A percentile compares a stretch with the other conserved stretches of the same genome.
Evolutionary conservation across 1,140 invertebrate genomes (phyloP).

Genomic region (Cepaea nemoralis): DNA sequence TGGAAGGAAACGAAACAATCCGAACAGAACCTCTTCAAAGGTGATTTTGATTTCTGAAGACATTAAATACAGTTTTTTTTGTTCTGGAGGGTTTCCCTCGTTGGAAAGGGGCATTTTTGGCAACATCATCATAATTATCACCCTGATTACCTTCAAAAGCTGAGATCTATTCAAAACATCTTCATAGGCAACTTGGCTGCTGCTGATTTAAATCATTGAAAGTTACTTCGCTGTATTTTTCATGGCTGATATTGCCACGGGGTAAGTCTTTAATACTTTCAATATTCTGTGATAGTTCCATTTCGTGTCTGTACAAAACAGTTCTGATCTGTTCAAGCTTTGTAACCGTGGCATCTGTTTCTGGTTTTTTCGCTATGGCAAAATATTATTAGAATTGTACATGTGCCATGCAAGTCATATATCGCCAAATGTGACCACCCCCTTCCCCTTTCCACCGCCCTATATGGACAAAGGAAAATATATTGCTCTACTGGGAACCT

Average conservation of each 20-base stretch:
- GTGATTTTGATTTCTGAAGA: not conserved
- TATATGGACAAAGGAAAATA: no score
- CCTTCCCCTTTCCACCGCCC: no score
- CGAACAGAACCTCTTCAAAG: not conserved
- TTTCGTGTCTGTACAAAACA: no score
- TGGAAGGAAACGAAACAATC: not conserved
- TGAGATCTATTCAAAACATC: slow-evolving; percentile 70
- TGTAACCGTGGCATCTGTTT: no score
- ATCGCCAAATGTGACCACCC: no score
- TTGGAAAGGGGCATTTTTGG: slow-evolving; percentile 49
- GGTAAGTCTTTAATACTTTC: no score
- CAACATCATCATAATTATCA: slow-evolving; percentile 67
- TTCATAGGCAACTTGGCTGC: slow-evolving; percentile 68
- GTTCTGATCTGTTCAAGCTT: no score
- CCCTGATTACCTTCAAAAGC: slow-evolving; percentile 60
- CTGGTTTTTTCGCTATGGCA: no score
- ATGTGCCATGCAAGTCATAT: no score
- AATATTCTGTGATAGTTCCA: no score
- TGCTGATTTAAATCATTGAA: slow-evolving; percentile 74
- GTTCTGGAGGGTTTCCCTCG: slow-evolving; percentile 17
- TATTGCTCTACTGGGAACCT: no score
- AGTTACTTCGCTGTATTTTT: slow-evolving; percentile 85
- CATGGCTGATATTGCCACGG: slow-evolving; percentile 5
- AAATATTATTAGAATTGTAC: no score
- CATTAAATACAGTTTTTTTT: not conserved